A percentile compares a stretch with the other conserved stretches of the same genome.
Conservation (phyloP, 2,888 invertebrate species). For the Watsonalla binaria region DNA sequence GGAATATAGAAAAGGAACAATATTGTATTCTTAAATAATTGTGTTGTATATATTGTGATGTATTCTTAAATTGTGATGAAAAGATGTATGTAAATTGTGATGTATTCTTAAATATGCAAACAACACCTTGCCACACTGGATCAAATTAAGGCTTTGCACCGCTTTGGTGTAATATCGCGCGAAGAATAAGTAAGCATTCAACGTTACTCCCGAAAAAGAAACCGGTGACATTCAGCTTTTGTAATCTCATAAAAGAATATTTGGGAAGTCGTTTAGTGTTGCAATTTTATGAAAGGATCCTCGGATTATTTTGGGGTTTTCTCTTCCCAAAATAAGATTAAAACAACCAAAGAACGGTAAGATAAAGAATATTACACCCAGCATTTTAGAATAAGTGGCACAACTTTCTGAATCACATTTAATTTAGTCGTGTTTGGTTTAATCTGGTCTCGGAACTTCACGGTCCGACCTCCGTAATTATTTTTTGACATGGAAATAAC, state of each 20-base stretch:
- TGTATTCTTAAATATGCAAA: not conserved
- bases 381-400: conserved; percentile 24
- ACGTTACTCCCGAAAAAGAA: conserved; percentile 8
- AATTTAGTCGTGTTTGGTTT: conserved; percentile 32
- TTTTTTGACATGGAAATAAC: conserved; percentile 9
- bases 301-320: conserved; percentile 5
- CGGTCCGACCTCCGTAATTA: conserved; percentile 10
- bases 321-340: conserved; percentile 29
- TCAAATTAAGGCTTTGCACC: not conserved
- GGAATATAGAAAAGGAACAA: too few relatives aligned
- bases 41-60: too few relatives aligned
- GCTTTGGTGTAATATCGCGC: not conserved
- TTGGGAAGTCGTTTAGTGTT: conserved; percentile 16
- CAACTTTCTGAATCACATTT: conserved; percentile 43
- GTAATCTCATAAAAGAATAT: conserved; percentile 15
- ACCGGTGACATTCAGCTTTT: conserved; percentile 10
- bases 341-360: conserved; percentile 30
- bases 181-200: not conserved
- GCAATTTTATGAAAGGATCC: conserved; percentile 12
- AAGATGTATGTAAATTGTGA: too few relatives aligned
- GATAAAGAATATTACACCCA: conserved; percentile 34
- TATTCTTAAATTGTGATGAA: too few relatives aligned
- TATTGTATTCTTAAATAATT: too few relatives aligned
- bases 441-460: conserved; percentile 18
- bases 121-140: not conserved